Conservation (phyloP, 2,888 invertebrate species). For the Agonum fuliginosum region DNA sequence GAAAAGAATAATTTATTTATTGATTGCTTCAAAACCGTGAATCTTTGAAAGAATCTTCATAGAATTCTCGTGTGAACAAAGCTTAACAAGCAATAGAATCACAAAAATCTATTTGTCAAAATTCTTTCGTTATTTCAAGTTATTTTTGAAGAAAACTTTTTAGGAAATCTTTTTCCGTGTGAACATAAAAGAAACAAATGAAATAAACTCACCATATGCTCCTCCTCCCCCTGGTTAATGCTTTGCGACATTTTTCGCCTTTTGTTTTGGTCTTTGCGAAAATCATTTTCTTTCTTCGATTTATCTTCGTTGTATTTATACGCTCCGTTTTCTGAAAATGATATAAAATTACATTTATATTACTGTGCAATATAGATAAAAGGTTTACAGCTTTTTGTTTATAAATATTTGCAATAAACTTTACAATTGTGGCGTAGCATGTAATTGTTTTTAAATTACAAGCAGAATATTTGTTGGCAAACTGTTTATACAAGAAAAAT, state of each 20-base stretch:
- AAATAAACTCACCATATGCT: constrained; percentile 68
- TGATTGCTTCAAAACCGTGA: too few species aligned
- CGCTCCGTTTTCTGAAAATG: background rate
- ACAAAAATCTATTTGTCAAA: too few species aligned
- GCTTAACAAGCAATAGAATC: too few species aligned
- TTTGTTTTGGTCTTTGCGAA: background rate
- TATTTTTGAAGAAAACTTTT: too few species aligned
- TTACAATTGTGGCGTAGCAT: background rate
- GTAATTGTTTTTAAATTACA: background rate
- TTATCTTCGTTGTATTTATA: background rate
- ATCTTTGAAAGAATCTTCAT: too few species aligned
- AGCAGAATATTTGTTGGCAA: too few species aligned
- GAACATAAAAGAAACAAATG: too few species aligned
- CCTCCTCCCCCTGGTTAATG: constrained; percentile 68
- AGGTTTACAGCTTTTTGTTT: background rate
- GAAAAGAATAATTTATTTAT: too few species aligned
- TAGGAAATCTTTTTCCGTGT: too few species aligned
- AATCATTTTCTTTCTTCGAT: background rate
- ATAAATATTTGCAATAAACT: background rate
- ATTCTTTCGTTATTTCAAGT: too few species aligned
- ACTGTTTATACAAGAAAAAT: too few species aligned
- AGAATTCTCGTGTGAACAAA: too few species aligned
- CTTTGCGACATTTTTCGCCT: constrained; percentile 62
- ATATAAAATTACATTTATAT: background rate
- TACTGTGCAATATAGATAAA: background rate